These are phyloP conservation scores for Mastomys coucha DNA, from an alignment of 2,113 vertebrate species.

Conservation along the genomic window DNA sequence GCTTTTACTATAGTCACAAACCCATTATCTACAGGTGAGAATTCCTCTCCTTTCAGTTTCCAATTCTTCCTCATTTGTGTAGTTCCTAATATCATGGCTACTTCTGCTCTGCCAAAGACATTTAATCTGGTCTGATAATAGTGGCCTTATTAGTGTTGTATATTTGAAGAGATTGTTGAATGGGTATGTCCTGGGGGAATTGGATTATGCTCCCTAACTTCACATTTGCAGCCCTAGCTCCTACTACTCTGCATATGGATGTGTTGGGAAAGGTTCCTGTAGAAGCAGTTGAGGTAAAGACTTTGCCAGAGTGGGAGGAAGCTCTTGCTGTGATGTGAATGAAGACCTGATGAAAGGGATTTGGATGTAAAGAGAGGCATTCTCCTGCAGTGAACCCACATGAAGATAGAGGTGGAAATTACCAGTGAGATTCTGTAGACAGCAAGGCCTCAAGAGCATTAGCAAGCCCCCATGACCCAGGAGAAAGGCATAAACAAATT, in stretches of 20 bases:
- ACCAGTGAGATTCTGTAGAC: not conserved
- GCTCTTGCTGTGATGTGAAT: not conserved
- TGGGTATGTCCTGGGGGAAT: not conserved
- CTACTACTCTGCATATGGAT: not conserved
- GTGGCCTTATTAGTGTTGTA: not conserved
- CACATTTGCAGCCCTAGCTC: not conserved
- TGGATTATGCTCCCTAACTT: not conserved
- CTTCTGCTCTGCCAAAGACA: not conserved
- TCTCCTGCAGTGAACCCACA: too few species aligned
- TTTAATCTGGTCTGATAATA: not conserved
- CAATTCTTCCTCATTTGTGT: not conserved
- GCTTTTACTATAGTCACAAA: not conserved
- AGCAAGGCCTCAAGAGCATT: too few species aligned
- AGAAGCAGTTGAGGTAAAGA: not conserved
- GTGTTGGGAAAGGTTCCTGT: not conserved
- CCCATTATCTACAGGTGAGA: not conserved
- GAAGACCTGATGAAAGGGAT: not conserved
- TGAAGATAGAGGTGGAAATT: not conserved
- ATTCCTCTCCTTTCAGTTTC: not conserved
- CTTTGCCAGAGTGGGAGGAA: too few species aligned
- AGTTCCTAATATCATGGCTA: not conserved
- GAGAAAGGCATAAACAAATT: not conserved
- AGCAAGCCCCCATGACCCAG: not conserved
- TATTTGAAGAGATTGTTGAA: not conserved
- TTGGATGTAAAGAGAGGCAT: not conserved